Conservation (phyloP, 1,140 invertebrate species). For the Mactra quadrangularis region DNA sequence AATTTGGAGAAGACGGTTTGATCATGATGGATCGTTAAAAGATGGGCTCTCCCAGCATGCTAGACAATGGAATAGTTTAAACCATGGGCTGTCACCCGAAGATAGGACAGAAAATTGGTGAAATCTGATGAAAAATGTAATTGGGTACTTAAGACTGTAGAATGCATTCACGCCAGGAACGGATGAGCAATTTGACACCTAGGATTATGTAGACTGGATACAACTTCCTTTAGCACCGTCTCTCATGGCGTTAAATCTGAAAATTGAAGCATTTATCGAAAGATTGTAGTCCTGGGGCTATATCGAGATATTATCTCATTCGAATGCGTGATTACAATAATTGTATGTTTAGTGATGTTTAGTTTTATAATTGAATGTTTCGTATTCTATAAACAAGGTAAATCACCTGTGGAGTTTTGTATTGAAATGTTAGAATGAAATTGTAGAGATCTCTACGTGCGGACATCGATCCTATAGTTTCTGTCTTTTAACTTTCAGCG, state of each 20-base stretch:
- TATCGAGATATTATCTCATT: not conserved
- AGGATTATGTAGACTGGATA: constrained; percentile 26
- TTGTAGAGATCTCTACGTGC: too few relatives aligned
- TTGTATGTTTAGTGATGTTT: not conserved
- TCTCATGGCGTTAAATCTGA: constrained; percentile 12
- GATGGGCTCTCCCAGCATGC: constrained; percentile 37
- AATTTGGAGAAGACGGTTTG: constrained; percentile 43
- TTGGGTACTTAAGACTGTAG: constrained; percentile 51
- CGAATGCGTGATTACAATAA: not conserved
- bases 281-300: not conserved
- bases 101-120: constrained; percentile 46
- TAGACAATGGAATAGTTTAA: constrained; percentile 32
- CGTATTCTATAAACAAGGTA: too few relatives aligned
- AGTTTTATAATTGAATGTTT: too few relatives aligned
- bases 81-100: constrained; percentile 37
- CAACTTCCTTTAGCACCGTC: constrained; percentile 20
- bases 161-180: constrained; percentile 34
- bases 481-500: too few relatives aligned
- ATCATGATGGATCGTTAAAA: constrained; percentile 51
- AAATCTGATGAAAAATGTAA: constrained; percentile 53
- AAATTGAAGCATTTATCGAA: constrained; percentile 27
- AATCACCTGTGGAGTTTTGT: too few relatives aligned
- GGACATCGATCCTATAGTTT: too few relatives aligned
- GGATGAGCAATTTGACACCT: constrained; percentile 40
- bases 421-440: too few relatives aligned